Base-by-base conservation (phyloP, 2,797 vertebrate species). In the Clarias pachynema region DNA sequence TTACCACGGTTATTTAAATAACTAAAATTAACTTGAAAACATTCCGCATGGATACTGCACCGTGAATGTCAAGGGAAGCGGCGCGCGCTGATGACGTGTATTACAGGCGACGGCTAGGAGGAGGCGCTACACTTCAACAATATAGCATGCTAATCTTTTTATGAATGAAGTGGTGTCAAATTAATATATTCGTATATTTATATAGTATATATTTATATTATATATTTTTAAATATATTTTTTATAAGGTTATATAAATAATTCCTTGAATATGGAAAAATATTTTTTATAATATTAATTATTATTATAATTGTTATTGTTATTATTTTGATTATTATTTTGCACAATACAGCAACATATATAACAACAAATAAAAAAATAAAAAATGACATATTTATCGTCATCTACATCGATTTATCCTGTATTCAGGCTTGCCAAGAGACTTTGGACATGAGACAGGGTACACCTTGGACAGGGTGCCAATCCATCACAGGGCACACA, bases 51-150 rank as follows among this genome's bases (percentile, higher is more conserved):
- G 37, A n/a, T 29, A 22, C 0, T 0, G 31, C 29, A 83, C 86
- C 89, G 92, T 94, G 92, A 91, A 86, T 91, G 29, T 83, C 78
- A 80, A 20, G 4, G 0, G 49, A 85, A 89, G 82, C 91, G 87
- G 86, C 94, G 87, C 85, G 53, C 85, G 84, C 86, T 92, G 89
- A 93, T 94, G 94, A 94, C 94, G 94, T 91, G 26, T n/a, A 0
- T 37, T 12, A 89, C 92, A 89, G 89, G 92, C 20, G 5, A 53
- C 40, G 4, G 6, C 26, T 31, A n/a, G 65, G 60, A 56, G 60
- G 82, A 9, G 60, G 69, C 40, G 66, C 29, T 9, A 37, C 3
- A 34, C 8, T 3, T 26, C 5, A 26, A 22, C 20, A 24, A 53
- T n/a, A 9, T 9, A 18, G 26, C 26, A 5, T 26, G n/a, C 26